Percentiles rank a stretch among this genome's conserved stretches.
phyloP scores from a whole-genome alignment of 2,888 invertebrate genomes.

The Endotricha flammealis region DNA sequence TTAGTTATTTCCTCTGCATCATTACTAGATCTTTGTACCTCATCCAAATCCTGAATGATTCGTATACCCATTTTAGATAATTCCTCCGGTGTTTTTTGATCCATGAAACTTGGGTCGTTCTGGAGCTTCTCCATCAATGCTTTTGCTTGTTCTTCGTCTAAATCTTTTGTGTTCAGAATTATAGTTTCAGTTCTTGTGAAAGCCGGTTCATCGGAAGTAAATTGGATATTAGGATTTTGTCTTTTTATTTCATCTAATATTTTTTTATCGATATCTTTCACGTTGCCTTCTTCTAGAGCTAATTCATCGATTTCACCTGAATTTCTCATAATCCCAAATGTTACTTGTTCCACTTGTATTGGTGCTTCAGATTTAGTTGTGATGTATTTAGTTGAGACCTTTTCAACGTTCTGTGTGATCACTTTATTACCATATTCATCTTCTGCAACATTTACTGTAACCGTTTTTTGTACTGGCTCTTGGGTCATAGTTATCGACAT shows the following conservation, averaged over 20 bases:
- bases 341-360: constrained; percentile 68
- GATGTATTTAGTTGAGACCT: constrained; percentile 61
- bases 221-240: constrained; percentile 69
- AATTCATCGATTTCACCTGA: constrained; percentile 54
- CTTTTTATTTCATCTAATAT: constrained; percentile 64
- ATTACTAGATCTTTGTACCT: constrained; percentile 45
- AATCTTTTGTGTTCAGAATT: constrained; percentile 70
- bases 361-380: constrained; percentile 62
- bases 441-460: constrained; percentile 70
- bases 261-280: constrained; percentile 60
- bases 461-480: constrained; percentile 69
- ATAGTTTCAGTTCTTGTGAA: constrained; percentile 73
- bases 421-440: constrained; percentile 72
- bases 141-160: constrained; percentile 67
- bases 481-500: constrained; percentile 68
- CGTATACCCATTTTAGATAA: constrained; percentile 61
- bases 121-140: constrained; percentile 65
- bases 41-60: constrained; percentile 63
- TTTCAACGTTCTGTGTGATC: constrained; percentile 69
- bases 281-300: constrained; percentile 62
- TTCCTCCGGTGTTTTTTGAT: constrained; percentile 64
- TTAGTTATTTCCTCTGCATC: constrained; percentile 58
- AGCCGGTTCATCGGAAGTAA: constrained; percentile 64
- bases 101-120: constrained; percentile 69
- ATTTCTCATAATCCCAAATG: constrained; percentile 63